Evolutionary conservation across 1,140 invertebrate species (phyloP), one percentile per base, ranked within the genome.

Genomic region (Ips typographus): DNA sequence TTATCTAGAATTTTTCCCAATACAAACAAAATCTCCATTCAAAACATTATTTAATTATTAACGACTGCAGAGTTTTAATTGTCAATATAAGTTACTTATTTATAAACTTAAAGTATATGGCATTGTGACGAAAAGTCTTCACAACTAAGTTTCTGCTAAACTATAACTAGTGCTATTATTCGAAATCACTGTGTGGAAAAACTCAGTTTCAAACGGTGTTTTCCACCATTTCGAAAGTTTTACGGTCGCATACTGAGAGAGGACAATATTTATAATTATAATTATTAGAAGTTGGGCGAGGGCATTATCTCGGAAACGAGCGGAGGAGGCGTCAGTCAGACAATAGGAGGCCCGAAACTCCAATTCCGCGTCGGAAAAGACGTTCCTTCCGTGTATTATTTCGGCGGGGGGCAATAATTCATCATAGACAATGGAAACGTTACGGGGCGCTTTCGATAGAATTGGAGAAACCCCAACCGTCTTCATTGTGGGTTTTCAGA

Each of bases 401-500:
- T 63, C 47, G 22, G 22, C 22, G 22, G 22, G 43, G 60, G 40
- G 60, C 41, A 63, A 63, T 63, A 63, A 63, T 63, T 63, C 44
- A 63, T 63, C 43, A 63, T 63, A 63, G 60, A 63, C 60, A 63
- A 63, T 63, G 60, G 44, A 63, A 63, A 51, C 60, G 60, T 63
- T 63, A 63, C 52, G 22, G 22, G 22, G 22, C 22, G 60, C 60
- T 63, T 63, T 49, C 52, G 7, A 39, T 22, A 22, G 40, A 63
- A 63, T 63, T 47, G 40, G 43, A 61, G 38, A 38, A 8, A 49
- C 40, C 47, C 3, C 49, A 6, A 7, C 42, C 8, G 58, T 38
- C 39, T 42, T 63, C 37, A 63, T 63, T 63, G 60, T 63, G n/a
- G 60, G 60, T 63, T 63, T 63, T 52, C 7, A 63, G 60, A 49